These are phyloP conservation scores for Aelia acuminata DNA, from an alignment of 2,888 invertebrate genomes.

Conservation along the genomic window DNA sequence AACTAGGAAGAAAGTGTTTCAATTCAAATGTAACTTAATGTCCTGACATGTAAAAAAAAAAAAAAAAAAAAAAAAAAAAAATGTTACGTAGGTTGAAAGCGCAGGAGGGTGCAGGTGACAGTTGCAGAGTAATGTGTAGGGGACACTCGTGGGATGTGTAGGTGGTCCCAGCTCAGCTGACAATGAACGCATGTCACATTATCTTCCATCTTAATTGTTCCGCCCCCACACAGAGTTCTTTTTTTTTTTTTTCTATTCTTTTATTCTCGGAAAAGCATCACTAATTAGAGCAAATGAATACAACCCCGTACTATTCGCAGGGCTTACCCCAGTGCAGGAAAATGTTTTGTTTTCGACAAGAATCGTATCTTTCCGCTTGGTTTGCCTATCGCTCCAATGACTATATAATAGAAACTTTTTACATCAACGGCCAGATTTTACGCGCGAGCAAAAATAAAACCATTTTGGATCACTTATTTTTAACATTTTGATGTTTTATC, in stretches of 20 bases:
- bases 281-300: not conserved
- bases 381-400: not conserved
- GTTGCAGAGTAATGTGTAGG: not conserved
- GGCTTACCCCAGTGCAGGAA: not conserved
- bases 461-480: no score
- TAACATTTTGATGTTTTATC: not conserved
- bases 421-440: not conserved
- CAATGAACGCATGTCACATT: not conserved
- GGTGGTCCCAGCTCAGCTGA: not conserved
- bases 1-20: not conserved
- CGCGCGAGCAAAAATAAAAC: not conserved
- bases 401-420: not conserved
- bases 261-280: not conserved
- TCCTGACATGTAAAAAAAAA: not conserved
- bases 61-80: not conserved
- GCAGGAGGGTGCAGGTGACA: not conserved
- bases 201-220: not conserved
- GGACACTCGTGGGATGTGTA: conserved; percentile 34
- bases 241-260: not conserved
- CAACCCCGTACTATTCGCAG: not conserved
- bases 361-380: not conserved
- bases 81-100: not conserved
- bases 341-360: not conserved
- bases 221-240: not conserved
- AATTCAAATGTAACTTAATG: not conserved